Percentiles rank a stretch among this genome's conserved stretches.
Evolutionary conservation across 2,888 invertebrate species (phyloP).

Genomic region (Andrena fulva): DNA sequence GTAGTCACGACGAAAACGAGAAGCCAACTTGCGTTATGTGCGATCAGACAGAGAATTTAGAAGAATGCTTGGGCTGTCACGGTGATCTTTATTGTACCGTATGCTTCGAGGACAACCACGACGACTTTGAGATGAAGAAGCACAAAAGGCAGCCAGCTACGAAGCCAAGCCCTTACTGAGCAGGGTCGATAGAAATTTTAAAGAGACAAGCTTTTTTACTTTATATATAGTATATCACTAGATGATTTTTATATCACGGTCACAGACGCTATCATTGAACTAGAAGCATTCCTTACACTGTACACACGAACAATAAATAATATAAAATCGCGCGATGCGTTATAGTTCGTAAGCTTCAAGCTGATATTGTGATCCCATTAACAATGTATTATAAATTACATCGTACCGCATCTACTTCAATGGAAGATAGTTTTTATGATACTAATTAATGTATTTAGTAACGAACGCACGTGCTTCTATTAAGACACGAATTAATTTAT

Average conservation of each 20-base stretch:
- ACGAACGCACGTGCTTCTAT: conserved; percentile 26
- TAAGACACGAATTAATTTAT: conserved; percentile 7
- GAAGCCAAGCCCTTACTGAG: neutral
- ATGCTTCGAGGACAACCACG: conserved; percentile 91
- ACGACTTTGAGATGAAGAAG: conserved; percentile 86
- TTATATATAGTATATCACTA: neutral
- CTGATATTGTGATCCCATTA: conserved; percentile 46
- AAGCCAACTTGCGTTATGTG: conserved; percentile 94
- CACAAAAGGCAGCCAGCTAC: conserved; percentile 71
- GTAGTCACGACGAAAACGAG: conserved; percentile 84
- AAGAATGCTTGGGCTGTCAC: conserved; percentile 91
- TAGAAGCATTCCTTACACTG: conserved; percentile 14
- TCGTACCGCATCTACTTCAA: conserved; percentile 4
- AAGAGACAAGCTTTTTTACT: conserved; percentile 3
- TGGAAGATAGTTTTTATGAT: conserved; percentile 20
- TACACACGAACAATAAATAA: conserved; percentile 9
- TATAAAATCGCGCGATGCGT: neutral
- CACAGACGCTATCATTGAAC: neutral
- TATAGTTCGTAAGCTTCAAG: conserved; percentile 15
- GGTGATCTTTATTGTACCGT: conserved; percentile 92
- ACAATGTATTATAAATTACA: conserved; percentile 28
- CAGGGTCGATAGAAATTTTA: neutral
- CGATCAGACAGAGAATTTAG: conserved; percentile 90
- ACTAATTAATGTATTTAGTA: conserved; percentile 5
- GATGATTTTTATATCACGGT: neutral